These are phyloP conservation scores for Lutraria rhynchaena DNA, from an alignment of 1,140 invertebrate species.

Conservation along the genomic window DNA sequence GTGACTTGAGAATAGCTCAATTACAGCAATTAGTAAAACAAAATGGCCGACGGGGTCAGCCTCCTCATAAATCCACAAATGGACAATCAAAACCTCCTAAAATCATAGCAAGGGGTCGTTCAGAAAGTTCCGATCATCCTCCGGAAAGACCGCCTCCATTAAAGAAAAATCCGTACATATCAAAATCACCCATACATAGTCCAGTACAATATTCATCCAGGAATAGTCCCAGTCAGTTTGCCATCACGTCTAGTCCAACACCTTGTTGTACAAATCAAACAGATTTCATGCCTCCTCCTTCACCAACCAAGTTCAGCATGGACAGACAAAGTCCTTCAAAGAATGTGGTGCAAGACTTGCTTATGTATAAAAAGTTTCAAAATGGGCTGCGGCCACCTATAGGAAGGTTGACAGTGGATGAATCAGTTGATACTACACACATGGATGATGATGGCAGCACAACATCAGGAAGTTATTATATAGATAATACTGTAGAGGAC, in stretches of 20 bases:
- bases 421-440: constrained; percentile 53
- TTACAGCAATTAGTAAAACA: constrained; percentile 39
- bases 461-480: constrained; percentile 48
- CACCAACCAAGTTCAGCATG: constrained; percentile 26
- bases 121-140: not conserved
- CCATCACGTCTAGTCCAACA: constrained; percentile 47
- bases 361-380: constrained; percentile 61
- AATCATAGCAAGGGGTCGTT: constrained; percentile 39
- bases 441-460: constrained; percentile 45
- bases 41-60: constrained; percentile 37
- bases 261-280: constrained; percentile 39
- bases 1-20: constrained; percentile 36
- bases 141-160: constrained; percentile 52
- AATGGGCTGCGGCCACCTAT: constrained; percentile 28
- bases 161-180: constrained; percentile 47
- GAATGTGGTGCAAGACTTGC: constrained; percentile 52
- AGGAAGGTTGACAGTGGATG: constrained; percentile 25
- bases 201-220: constrained; percentile 29
- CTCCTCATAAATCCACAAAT: constrained; percentile 29
- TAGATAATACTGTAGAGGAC: constrained; percentile 47
- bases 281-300: constrained; percentile 8
- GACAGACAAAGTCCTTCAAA: constrained; percentile 50
- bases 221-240: constrained; percentile 34
- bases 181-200: constrained; percentile 36
- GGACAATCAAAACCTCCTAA: constrained; percentile 33